Conservation (phyloP, 2,888 invertebrate genomes). For the Acanthosepion esculentum region DNA sequence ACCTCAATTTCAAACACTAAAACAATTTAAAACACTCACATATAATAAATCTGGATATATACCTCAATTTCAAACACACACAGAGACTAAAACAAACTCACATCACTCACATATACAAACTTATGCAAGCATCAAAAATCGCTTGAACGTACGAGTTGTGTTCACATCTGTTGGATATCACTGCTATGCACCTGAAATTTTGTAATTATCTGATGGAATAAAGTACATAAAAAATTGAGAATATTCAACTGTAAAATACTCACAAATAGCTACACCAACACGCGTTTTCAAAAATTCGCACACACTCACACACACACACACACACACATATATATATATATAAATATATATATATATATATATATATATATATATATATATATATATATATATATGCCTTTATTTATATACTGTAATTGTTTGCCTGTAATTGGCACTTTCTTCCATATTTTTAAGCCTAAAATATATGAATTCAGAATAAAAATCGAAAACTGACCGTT, state of each 20-base stretch:
- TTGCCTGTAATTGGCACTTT: too few relatives aligned
- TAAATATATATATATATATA: not conserved
- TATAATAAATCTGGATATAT: not conserved
- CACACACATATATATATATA: not conserved
- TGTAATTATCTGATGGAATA: not conserved
- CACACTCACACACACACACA: not conserved
- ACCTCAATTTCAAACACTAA: not conserved
- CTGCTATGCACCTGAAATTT: not conserved
- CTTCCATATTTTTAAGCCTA: too few relatives aligned
- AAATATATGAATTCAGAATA: too few relatives aligned
- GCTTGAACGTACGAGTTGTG: not conserved
- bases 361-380: not conserved
- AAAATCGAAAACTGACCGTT: too few relatives aligned
- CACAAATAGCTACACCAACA: too few relatives aligned
- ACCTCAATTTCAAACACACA: not conserved
- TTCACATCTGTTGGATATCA: not conserved
- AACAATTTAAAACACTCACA: not conserved
- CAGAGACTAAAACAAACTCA: not conserved
- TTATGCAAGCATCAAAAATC: not conserved
- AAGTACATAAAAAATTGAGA: not conserved
- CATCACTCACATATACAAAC: too few relatives aligned
- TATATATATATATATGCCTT: not conserved
- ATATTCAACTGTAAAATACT: not conserved
- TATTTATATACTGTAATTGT: not conserved
- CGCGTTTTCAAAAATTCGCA: not conserved